A percentile compares a stretch with the other conserved stretches of the same genome.
Conservation (phyloP, 1,140 invertebrate genomes). For the Oedothorax gibbosus region DNA sequence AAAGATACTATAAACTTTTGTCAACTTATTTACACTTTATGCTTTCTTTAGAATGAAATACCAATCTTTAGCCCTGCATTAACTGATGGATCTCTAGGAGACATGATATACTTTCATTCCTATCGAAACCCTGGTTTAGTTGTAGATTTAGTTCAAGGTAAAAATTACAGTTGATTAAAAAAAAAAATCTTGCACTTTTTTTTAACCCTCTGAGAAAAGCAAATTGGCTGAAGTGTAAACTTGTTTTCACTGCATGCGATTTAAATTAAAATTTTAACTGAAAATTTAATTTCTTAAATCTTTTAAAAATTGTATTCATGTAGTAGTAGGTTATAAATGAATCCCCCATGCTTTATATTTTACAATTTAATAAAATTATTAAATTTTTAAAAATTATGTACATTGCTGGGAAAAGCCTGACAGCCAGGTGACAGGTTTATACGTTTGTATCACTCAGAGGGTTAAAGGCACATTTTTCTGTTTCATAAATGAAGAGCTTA, state of each 20-base stretch:
- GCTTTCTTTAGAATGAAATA: constrained; percentile 82
- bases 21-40: background rate
- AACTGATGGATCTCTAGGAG: constrained; percentile 94
- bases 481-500: too few relatives aligned
- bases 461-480: too few relatives aligned
- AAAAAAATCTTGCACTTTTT: constrained; percentile 46
- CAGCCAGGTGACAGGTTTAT: too few relatives aligned
- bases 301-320: background rate
- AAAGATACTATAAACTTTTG: background rate
- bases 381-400: too few relatives aligned
- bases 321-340: too few relatives aligned
- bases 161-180: constrained; percentile 37
- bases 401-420: too few relatives aligned
- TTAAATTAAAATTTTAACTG: background rate
- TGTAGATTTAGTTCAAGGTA: constrained; percentile 92
- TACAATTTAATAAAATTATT: too few relatives aligned
- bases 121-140: constrained; percentile 91
- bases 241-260: background rate
- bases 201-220: too few relatives aligned
- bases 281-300: background rate
- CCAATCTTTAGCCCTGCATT: constrained; percentile 98
- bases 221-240: too few relatives aligned
- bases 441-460: too few relatives aligned
- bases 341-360: too few relatives aligned
- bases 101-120: constrained; percentile 99